phyloP scores from a whole-genome alignment of 2,113 vertebrate species.

The Ammodytes marinus region DNA sequence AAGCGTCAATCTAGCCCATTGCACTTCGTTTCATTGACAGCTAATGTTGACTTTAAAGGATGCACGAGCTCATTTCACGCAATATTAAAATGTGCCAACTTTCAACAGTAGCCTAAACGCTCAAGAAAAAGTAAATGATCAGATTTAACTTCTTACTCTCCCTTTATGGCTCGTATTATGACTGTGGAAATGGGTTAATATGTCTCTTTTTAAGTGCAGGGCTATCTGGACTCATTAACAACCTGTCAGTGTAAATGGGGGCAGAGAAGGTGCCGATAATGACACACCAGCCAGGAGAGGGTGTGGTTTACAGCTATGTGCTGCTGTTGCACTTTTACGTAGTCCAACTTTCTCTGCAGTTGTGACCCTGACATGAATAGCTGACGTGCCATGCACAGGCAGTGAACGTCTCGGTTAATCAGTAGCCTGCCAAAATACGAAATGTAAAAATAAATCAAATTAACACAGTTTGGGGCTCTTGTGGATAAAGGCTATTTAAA shows the following conservation, averaged over 20 bases:
- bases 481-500: background rate
- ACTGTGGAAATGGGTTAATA: background rate
- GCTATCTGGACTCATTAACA: constrained; percentile 1
- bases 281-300: constrained; percentile 11
- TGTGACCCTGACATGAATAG: background rate
- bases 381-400: no score
- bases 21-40: background rate
- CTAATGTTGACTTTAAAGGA: background rate
- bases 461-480: background rate
- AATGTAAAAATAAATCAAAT: background rate
- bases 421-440: background rate
- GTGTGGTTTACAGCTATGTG: constrained; percentile 23
- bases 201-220: no score
- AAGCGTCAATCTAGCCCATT: constrained; percentile 5
- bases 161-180: no score
- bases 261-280: constrained; percentile 22
- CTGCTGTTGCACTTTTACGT: constrained; percentile 2
- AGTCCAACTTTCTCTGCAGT: constrained; percentile 20
- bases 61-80: background rate
- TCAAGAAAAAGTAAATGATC: background rate
- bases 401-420: background rate
- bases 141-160: background rate
- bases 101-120: background rate
- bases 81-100: background rate
- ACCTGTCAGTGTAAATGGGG: background rate